These are phyloP conservation scores for Eupithecia insigniata DNA, from an alignment of 2,888 invertebrate genomes.

Conservation along the genomic window DNA sequence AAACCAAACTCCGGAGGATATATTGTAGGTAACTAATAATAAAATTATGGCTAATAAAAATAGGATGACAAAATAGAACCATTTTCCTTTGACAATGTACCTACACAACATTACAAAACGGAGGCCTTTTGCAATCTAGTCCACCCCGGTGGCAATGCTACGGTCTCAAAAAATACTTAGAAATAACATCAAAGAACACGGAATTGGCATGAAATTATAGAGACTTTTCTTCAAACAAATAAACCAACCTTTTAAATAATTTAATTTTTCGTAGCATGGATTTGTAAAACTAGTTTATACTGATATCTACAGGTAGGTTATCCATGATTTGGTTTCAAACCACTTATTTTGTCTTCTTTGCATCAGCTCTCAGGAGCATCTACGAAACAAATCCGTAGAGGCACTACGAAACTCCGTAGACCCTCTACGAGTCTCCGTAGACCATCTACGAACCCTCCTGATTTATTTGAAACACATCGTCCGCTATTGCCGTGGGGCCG, in stretches of 20 bases:
- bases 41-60: constrained; percentile 35
- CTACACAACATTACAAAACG: constrained; percentile 54
- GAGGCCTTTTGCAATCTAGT: constrained; percentile 37
- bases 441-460: too few relatives aligned
- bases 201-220: constrained; percentile 14
- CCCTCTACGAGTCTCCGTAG: neutral
- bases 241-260: neutral
- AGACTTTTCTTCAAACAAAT: constrained; percentile 22
- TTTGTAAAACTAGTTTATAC: neutral
- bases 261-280: neutral
- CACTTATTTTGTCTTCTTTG: neutral
- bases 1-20: neutral
- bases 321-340: neutral
- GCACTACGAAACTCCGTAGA: neutral
- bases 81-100: constrained; percentile 40
- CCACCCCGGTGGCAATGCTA: constrained; percentile 42
- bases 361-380: neutral
- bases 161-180: constrained; percentile 48
- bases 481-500: too few relatives aligned
- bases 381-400: neutral
- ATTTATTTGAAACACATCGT: neutral
- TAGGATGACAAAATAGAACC: constrained; percentile 39
- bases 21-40: neutral
- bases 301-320: neutral
- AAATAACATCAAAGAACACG: constrained; percentile 40